These are phyloP conservation scores for Lepidurus apus DNA, from an alignment of 1,140 invertebrate genomes.

Conservation along the genomic window DNA sequence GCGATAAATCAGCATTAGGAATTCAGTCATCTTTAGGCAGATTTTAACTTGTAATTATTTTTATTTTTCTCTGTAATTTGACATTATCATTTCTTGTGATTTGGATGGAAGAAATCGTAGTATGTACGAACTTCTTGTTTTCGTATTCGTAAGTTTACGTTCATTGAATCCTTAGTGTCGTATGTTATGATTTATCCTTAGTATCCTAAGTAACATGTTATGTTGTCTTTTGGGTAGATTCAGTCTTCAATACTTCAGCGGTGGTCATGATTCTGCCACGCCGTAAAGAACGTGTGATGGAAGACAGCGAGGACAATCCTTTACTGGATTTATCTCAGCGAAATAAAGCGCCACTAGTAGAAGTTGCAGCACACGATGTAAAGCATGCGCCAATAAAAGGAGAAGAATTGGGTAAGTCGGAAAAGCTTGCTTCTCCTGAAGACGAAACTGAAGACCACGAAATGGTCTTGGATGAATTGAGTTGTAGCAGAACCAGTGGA, in stretches of 20 bases:
- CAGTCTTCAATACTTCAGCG: conserved; percentile 8
- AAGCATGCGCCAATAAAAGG: not conserved
- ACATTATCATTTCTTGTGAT: too few species aligned
- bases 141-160: too few species aligned
- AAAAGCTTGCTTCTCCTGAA: not conserved
- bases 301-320: not conserved
- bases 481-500: not conserved
- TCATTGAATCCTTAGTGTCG: too few species aligned
- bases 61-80: too few species aligned
- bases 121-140: too few species aligned
- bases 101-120: too few species aligned
- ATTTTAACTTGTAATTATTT: too few species aligned
- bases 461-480: not conserved
- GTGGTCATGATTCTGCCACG: not conserved
- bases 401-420: not conserved
- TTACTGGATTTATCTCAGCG: conserved; percentile 19
- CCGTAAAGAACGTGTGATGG: not conserved
- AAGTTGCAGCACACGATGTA: not conserved
- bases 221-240: not conserved
- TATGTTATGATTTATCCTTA: too few species aligned
- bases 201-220: not conserved
- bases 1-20: too few species aligned
- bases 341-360: not conserved
- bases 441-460: not conserved
- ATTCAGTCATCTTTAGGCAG: too few species aligned